phyloP scores from a whole-genome alignment of 2,888 invertebrate genomes.

The Habroteleia sp. region DNA sequence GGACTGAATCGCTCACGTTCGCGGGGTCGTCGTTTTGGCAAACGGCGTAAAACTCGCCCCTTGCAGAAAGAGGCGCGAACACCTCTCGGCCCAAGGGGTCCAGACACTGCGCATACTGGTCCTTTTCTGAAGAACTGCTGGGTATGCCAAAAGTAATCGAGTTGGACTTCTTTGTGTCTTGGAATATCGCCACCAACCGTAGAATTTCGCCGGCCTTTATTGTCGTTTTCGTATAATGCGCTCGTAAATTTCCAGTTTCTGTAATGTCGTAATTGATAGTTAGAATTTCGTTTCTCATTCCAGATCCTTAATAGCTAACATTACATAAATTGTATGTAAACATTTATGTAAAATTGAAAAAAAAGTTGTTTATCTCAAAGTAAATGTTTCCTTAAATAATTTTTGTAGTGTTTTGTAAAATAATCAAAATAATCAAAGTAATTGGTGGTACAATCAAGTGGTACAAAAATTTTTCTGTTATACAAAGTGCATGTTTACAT shows the following conservation, averaged over 20 bases:
- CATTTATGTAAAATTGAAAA: too few relatives aligned
- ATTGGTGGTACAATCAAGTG: too few relatives aligned
- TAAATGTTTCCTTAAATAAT: too few relatives aligned
- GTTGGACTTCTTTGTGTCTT: constrained; percentile 80
- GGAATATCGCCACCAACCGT: constrained; percentile 82
- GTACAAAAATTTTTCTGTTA: too few relatives aligned
- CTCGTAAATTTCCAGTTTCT: constrained; percentile 79
- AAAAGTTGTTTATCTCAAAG: too few relatives aligned
- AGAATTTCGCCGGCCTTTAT: constrained; percentile 82
- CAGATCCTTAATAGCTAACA: too few relatives aligned
- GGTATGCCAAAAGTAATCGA: constrained; percentile 79
- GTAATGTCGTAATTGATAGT: constrained; percentile 36
- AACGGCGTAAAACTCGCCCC: constrained; percentile 82
- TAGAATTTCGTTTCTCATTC: background rate
- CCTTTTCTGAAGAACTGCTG: constrained; percentile 74
- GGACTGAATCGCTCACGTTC: constrained; percentile 79
- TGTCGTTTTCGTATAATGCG: constrained; percentile 82
- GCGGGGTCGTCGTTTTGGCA: constrained; percentile 80
- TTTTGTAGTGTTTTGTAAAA: too few relatives aligned
- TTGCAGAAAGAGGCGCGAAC: constrained; percentile 82
- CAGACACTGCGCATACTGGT: constrained; percentile 82
- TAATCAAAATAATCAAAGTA: too few relatives aligned
- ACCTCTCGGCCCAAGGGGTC: constrained; percentile 80
- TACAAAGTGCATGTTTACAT: too few relatives aligned
- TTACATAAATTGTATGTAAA: too few relatives aligned